These are phyloP conservation scores for Brienomyrus brachyistius DNA, from an alignment of 2,113 vertebrate species.

Conservation along the genomic window DNA sequence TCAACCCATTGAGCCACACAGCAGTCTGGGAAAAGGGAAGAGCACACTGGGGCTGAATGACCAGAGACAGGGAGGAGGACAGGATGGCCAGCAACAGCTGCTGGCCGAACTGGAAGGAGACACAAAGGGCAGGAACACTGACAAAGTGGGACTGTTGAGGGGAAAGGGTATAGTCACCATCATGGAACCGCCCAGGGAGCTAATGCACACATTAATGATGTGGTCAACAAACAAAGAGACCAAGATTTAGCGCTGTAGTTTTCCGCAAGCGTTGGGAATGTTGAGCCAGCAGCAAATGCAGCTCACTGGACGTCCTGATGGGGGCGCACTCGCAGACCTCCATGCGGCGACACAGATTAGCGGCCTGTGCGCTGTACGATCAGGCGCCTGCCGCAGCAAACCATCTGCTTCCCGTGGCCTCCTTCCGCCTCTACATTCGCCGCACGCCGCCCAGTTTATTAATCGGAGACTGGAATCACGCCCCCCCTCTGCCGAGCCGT, in stretches of 20 bases:
- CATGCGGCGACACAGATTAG: neutral
- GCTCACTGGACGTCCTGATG: neutral
- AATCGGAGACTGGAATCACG: slow-evolving; percentile 6
- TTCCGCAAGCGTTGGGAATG: neutral
- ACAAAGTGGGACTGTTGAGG: neutral
- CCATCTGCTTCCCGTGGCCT: slow-evolving; percentile 19
- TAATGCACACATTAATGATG: neutral
- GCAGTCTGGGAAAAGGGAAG: too few relatives aligned
- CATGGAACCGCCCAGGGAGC: neutral
- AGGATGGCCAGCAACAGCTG: too few relatives aligned
- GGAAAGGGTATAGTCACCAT: neutral
- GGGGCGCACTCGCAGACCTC: neutral
- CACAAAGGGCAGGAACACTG: too few relatives aligned
- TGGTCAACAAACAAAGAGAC: neutral
- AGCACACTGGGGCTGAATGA: too few relatives aligned
- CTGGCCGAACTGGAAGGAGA: too few relatives aligned
- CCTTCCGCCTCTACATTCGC: neutral
- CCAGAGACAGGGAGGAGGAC: too few relatives aligned
- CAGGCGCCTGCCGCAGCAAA: neutral
- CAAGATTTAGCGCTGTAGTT: neutral
- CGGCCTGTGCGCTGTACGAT: neutral
- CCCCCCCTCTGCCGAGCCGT: neutral
- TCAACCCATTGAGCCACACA: too few relatives aligned
- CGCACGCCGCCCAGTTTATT: neutral
- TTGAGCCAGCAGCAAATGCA: neutral